Conservation (phyloP, 2,797 vertebrate genomes). For the Pipistrellus kuhlii region DNA sequence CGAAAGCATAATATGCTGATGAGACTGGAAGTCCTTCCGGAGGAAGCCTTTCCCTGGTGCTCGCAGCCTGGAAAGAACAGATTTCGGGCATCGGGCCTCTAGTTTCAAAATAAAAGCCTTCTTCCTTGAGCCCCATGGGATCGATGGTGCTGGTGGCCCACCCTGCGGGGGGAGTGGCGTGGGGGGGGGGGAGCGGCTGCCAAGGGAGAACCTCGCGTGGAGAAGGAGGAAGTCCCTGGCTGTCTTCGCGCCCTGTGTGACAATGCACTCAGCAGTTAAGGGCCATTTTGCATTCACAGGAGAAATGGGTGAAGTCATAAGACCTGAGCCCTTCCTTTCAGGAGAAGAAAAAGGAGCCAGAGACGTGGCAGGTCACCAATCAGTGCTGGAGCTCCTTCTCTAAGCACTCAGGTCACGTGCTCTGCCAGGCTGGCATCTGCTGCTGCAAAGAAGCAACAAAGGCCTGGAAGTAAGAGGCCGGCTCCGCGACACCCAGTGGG, state of each 20-base stretch:
- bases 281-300: conserved; percentile 5
- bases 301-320: not conserved
- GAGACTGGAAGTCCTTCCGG: no score
- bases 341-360: not conserved
- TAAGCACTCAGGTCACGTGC: not conserved
- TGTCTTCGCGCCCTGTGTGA: not conserved
- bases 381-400: not conserved
- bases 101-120: conserved; percentile 70
- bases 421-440: not conserved
- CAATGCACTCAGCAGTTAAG: not conserved
- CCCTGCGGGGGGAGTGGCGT: no score
- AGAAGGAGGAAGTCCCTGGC: not conserved
- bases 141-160: not conserved
- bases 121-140: conserved; percentile 1
- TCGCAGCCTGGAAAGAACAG: no score
- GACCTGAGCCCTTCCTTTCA: not conserved
- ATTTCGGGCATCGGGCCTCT: no score
- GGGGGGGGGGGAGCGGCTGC: not conserved
- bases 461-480: not conserved
- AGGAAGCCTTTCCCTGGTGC: no score
- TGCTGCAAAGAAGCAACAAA: not conserved
- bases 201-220: not conserved
- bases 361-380: not conserved
- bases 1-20: no score
- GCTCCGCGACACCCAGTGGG: not conserved